Evolutionary conservation across 2,888 invertebrate genomes (phyloP).

Genomic region (Eupithecia tripunctaria): DNA sequence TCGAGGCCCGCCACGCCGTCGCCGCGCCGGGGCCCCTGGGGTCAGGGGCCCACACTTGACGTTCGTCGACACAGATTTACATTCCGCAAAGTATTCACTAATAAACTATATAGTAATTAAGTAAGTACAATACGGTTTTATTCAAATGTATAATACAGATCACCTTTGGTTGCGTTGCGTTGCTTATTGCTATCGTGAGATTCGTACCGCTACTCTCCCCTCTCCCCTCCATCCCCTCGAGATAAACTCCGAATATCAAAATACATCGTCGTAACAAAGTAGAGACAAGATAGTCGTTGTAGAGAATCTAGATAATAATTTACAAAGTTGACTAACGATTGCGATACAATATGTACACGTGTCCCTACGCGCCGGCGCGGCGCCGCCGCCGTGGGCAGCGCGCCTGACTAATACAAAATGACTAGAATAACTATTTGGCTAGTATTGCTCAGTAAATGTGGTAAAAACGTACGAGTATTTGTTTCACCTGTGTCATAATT

Average conservation of each 20-base stretch:
- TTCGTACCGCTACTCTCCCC: constrained; percentile 34
- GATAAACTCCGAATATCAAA: constrained; percentile 75
- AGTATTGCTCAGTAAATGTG: constrained; percentile 21
- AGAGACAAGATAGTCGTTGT: constrained; percentile 71
- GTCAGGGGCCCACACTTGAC: neutral
- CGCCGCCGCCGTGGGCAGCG: constrained; percentile 2
- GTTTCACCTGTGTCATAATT: constrained; percentile 74
- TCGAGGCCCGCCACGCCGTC: neutral
- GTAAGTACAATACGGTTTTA: constrained; percentile 48
- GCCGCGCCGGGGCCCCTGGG: neutral
- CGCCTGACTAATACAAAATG: constrained; percentile 38
- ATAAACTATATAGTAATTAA: constrained; percentile 48
- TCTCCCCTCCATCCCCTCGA: constrained; percentile 35
- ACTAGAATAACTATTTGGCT: constrained; percentile 55
- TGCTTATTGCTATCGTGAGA: constrained; percentile 68
- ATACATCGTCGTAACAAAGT: constrained; percentile 69
- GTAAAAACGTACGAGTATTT: constrained; percentile 48
- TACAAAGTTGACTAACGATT: constrained; percentile 52
- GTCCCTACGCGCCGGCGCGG: constrained; percentile 25
- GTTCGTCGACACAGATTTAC: constrained; percentile 31
- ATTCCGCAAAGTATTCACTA: constrained; percentile 46
- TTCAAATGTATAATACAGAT: constrained; percentile 54
- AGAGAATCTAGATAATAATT: constrained; percentile 55
- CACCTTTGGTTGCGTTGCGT: constrained; percentile 70
- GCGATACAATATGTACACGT: constrained; percentile 55